Evolutionary conservation across 2,888 invertebrate genomes (phyloP).

Genomic region (Electrophaes corylata): DNA sequence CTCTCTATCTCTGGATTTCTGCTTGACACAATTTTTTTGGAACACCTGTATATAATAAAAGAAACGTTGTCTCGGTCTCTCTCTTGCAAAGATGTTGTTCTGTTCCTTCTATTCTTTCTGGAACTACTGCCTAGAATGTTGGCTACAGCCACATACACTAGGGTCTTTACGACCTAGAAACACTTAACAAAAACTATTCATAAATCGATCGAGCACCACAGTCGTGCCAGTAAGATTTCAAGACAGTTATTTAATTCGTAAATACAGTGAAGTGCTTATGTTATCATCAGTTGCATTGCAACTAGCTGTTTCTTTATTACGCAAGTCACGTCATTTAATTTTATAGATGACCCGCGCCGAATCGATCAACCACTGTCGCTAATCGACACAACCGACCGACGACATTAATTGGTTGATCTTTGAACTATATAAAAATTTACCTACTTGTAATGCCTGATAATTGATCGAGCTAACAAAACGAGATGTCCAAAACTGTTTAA

Average conservation of each 20-base stretch:
- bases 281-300: background rate
- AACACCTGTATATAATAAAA: too few species aligned
- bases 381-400: constrained; percentile 42
- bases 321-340: constrained; percentile 5
- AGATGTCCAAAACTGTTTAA: too few species aligned
- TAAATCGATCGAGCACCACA: background rate
- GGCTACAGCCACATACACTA: background rate
- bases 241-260: background rate
- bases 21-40: too few species aligned
- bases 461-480: background rate
- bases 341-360: constrained; percentile 47
- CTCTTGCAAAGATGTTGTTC: too few species aligned
- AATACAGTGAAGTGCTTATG: background rate
- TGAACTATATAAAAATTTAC: too few species aligned
- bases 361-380: constrained; percentile 52
- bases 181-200: background rate
- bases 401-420: background rate
- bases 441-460: too few species aligned
- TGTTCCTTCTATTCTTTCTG: too few species aligned
- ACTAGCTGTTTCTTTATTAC: background rate
- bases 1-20: too few species aligned
- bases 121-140: background rate
- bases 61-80: too few species aligned
- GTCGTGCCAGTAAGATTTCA: background rate
- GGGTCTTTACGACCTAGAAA: background rate